Evolutionary conservation across 2,797 vertebrate species (phyloP), one percentile per base, ranked within the genome.

Genomic region (Gobionotothen gibberifrons): DNA sequence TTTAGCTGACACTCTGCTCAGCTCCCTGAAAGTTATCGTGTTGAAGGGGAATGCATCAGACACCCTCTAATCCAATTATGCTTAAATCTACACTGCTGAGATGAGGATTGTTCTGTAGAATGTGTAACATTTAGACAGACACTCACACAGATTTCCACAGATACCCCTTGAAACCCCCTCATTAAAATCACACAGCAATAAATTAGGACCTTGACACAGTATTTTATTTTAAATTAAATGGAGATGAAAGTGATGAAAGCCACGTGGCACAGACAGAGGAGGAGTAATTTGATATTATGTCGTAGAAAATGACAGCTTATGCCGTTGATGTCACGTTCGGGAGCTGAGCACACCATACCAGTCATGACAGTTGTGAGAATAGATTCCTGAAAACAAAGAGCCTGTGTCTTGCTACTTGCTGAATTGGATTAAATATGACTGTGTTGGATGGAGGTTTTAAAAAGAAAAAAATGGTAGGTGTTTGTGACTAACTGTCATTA

Each of bases 401-500:
- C 10, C 10, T 10, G n/a, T 62, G 46, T 16, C 29, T 58, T 0
- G 16, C 39, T 52, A 29, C 15, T 15, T 61, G 48, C 26, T 40
- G 49, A 48, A 29, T 46, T 48, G 26, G 10, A 72, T 62, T 43
- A 16, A 15, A 49, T 26, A 49, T 57, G 49, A 65, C 40, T 54
- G 56, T 11, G 0, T 15, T 69, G 19, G 19, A 36, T 65, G 4
- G 52, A 3, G 32, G 7, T 26, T 26, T 26, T 26, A 5, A 65
- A 15, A 15, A 32, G 46, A 54, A 49, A 57, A 16, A 16, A 14
- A 13, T n/a, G 54, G 1, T 19, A 9, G 4, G n/a, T 48, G 40
- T n/a, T 57, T 43, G 36, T 36, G 54, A 59, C 44, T 0, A 22
- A 57, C 7, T 17, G 1, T 51, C 29, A 49, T 78, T 95, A 98